A percentile compares a stretch with the other conserved stretches of the same genome.
Conservation (phyloP, 2,888 invertebrate species). For the Orchestes rusci region DNA sequence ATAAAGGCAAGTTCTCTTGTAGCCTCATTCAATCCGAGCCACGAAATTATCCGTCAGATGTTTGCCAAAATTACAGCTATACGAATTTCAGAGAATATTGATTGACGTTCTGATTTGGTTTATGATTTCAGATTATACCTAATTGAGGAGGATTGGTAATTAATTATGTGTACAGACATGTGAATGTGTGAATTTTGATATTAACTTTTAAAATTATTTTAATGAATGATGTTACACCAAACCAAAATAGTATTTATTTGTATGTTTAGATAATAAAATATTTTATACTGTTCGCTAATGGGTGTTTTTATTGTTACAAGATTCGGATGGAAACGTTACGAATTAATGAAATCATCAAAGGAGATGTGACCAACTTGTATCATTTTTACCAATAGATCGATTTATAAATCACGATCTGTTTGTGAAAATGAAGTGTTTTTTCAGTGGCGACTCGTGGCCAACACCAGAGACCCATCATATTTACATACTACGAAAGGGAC, state of each 20-base stretch:
- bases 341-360: too few species aligned
- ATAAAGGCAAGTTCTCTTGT: slow-evolving; percentile 31
- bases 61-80: neutral
- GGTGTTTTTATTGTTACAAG: too few species aligned
- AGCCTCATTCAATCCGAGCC: slow-evolving; percentile 2
- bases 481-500: too few species aligned
- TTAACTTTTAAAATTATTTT: neutral
- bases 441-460: too few species aligned
- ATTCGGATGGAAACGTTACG: too few species aligned
- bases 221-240: neutral
- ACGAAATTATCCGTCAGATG: neutral
- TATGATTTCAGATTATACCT: neutral
- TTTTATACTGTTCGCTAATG: too few species aligned
- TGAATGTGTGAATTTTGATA: neutral
- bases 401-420: neutral
- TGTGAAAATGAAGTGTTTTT: neutral
- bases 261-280: neutral
- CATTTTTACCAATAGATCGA: neutral
- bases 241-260: neutral
- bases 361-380: too few species aligned
- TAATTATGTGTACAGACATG: neutral
- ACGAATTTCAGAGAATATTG: neutral
- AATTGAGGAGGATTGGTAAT: neutral
- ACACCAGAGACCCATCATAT: too few species aligned
- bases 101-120: neutral